Evolutionary conservation across 1,140 invertebrate species (phyloP).

Genomic region (Penaeus indicus): DNA sequence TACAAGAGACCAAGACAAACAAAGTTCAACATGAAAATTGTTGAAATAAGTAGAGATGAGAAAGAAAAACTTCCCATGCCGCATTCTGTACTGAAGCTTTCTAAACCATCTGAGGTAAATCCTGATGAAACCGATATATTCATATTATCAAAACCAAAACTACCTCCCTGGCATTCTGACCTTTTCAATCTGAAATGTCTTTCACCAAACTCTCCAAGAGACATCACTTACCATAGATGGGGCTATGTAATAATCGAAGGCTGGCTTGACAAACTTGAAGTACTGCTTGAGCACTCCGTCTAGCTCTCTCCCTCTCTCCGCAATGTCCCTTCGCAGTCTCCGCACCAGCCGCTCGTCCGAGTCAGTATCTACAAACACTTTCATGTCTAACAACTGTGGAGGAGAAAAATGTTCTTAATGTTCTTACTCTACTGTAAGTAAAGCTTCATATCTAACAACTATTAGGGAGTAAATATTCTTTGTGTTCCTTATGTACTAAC

Average conservation of each 20-base stretch:
- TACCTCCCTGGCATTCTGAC: no score
- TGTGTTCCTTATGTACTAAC: no score
- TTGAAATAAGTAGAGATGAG: no score
- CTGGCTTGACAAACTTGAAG: constrained; percentile 94
- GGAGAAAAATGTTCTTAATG: not conserved
- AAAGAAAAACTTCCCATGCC: no score
- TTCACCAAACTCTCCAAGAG: constrained; percentile 73
- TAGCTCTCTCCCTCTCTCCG: constrained; percentile 92
- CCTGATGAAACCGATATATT: no score
- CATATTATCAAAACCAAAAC: no score
- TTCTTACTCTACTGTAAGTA: constrained; percentile 36
- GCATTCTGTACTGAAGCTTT: no score
- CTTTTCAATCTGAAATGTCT: not conserved
- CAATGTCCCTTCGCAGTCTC: constrained; percentile 91
- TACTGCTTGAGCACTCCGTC: constrained; percentile 98
- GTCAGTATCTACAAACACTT: constrained; percentile 98
- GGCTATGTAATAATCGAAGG: constrained; percentile 97
- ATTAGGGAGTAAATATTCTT: no score
- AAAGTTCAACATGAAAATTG: no score
- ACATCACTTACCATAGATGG: constrained; percentile 80
- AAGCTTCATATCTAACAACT: no score
- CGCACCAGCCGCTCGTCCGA: constrained; percentile 95
- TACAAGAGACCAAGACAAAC: no score
- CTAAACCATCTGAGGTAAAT: no score
- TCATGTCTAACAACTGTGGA: constrained; percentile 91